phyloP scores from a whole-genome alignment of 2,113 vertebrate species.

The Mustela lutreola region DNA sequence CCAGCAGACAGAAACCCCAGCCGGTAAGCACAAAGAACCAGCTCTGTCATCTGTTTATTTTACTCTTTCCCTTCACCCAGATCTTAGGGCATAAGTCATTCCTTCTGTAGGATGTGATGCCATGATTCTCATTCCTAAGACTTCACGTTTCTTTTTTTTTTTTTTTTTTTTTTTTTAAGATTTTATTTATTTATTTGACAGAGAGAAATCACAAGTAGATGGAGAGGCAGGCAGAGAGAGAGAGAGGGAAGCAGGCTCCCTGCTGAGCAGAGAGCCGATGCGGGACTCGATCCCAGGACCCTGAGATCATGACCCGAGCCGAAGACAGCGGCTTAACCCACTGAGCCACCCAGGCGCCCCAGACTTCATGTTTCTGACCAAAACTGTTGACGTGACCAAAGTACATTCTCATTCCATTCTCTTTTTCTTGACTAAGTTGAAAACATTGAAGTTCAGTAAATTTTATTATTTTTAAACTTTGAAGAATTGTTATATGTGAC shows the following conservation, averaged over 20 bases:
- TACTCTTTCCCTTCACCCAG: conserved; percentile 16
- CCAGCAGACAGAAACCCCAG: neutral
- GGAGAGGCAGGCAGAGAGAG: too few species aligned
- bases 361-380: neutral
- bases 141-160: neutral
- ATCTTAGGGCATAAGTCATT: neutral
- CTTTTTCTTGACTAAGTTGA: conserved; percentile 19
- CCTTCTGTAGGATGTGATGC: conserved; percentile 4
- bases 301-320: too few species aligned
- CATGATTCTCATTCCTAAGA: conserved; percentile 13
- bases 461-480: conserved; percentile 11
- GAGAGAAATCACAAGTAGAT: too few species aligned
- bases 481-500: neutral
- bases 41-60: neutral
- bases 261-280: too few species aligned
- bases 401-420: neutral
- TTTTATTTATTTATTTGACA: too few species aligned
- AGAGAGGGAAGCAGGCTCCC: too few species aligned
- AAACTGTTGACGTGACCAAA: neutral
- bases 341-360: too few species aligned
- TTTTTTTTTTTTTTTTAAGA: too few species aligned
- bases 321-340: too few species aligned
- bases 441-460: conserved; percentile 24
- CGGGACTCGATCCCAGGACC: too few species aligned
- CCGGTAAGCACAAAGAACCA: neutral